Conservation (phyloP, 2,797 vertebrate species). For the Cossypha dichroa region DNA sequence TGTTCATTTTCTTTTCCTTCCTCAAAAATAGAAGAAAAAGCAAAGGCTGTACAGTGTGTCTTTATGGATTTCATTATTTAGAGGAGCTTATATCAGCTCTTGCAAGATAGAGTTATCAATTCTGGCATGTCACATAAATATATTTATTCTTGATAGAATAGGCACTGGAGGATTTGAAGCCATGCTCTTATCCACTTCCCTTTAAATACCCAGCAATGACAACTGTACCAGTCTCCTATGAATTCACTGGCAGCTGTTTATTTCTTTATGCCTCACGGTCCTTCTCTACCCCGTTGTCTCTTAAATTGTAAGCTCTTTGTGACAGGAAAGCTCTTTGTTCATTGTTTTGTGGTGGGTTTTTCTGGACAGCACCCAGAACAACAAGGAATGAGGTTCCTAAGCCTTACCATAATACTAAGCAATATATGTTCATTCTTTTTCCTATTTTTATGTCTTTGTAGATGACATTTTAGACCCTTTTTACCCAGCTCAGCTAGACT, state of each 20-base stretch:
- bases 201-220: slow-evolving; percentile 13
- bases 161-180: not conserved
- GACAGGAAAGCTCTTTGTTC: slow-evolving; percentile 36
- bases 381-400: not conserved
- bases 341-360: slow-evolving; percentile 6
- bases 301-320: slow-evolving; percentile 50
- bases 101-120: not conserved
- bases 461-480: slow-evolving; percentile 85
- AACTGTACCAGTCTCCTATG: slow-evolving; percentile 45
- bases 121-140: not conserved
- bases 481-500: slow-evolving; percentile 81
- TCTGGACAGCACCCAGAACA: not conserved
- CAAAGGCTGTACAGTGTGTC: not conserved
- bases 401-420: not conserved
- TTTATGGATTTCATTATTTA: not conserved
- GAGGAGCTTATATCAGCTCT: not conserved
- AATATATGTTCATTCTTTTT: not conserved
- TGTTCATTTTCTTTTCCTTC: not conserved
- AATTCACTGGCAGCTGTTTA: slow-evolving; percentile 44
- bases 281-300: slow-evolving; percentile 22
- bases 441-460: slow-evolving; percentile 27
- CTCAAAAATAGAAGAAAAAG: not conserved
- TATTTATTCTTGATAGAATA: not conserved
- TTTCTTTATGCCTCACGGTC: slow-evolving; percentile 33
- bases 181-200: not conserved